Evolutionary conservation across 2,797 vertebrate species (phyloP).

Genomic region (Picus viridis): DNA sequence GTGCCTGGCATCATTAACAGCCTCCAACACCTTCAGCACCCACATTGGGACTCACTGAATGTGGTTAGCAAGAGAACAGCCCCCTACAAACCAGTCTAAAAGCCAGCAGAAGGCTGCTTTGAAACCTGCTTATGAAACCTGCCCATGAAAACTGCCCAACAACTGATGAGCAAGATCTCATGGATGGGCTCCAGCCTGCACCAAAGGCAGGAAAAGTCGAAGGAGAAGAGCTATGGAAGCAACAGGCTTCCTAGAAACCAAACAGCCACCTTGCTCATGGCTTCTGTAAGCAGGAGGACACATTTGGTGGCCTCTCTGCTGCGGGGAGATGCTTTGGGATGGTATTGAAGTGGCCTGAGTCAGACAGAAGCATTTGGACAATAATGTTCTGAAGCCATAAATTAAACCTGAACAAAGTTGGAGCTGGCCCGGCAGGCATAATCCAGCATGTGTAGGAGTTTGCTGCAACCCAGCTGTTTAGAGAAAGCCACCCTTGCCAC

Average conservation of each 20-base stretch:
- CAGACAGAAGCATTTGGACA: constrained; percentile 38
- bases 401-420: background rate
- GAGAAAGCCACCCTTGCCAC: constrained; percentile 27
- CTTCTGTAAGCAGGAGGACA: background rate
- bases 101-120: background rate
- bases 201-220: background rate
- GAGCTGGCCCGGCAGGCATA: background rate
- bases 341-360: constrained; percentile 20
- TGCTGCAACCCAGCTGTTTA: background rate
- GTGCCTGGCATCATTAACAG: no score
- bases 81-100: background rate
- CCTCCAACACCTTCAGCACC: background rate
- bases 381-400: background rate
- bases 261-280: background rate
- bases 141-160: background rate
- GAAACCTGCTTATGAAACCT: background rate
- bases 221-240: background rate
- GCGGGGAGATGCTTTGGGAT: background rate
- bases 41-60: background rate
- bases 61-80: background rate
- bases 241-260: background rate
- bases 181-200: background rate
- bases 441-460: background rate
- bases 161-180: background rate
- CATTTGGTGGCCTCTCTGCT: background rate